Evolutionary conservation across 1,140 invertebrate genomes (phyloP).

Genomic region (Micrasema longulum): DNA sequence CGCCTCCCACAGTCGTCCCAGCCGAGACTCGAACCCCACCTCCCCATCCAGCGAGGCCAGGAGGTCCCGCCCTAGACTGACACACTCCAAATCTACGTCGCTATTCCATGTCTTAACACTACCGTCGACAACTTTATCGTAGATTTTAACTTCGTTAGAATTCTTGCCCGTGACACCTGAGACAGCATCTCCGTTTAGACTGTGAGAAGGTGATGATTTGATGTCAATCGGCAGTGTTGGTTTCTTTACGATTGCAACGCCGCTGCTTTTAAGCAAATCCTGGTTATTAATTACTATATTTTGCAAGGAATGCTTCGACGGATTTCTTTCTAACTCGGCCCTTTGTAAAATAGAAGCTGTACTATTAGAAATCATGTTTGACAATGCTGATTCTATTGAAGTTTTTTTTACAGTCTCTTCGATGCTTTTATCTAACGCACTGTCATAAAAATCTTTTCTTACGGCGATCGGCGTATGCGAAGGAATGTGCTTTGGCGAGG

Average conservation of each 20-base stretch:
- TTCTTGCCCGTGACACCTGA: constrained; percentile 31
- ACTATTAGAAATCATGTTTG: constrained; percentile 55
- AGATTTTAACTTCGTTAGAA: constrained; percentile 62
- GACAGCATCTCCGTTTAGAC: constrained; percentile 30
- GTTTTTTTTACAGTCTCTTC: constrained; percentile 40
- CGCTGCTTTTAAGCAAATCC: constrained; percentile 39
- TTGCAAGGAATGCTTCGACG: constrained; percentile 42
- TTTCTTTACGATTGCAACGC: constrained; percentile 42
- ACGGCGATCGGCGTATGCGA: constrained; percentile 9
- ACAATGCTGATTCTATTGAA: constrained; percentile 50
- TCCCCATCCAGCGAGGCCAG: constrained; percentile 64
- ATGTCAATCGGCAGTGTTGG: constrained; percentile 45
- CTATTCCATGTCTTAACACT: constrained; percentile 70
- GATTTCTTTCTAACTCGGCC: constrained; percentile 53
- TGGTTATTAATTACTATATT: constrained; percentile 28
- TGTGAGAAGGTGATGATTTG: constrained; percentile 5
- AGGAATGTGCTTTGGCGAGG: neutral
- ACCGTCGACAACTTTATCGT: constrained; percentile 67
- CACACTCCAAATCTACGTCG: constrained; percentile 69
- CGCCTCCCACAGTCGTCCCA: constrained; percentile 63
- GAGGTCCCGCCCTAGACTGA: constrained; percentile 71
- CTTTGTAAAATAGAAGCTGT: constrained; percentile 57
- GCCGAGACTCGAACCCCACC: constrained; percentile 56
- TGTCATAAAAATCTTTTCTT: neutral
- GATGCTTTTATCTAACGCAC: constrained; percentile 1